Conservation (phyloP, 92 coral and sea anemone species). For the Diadumene lineata region DNA sequence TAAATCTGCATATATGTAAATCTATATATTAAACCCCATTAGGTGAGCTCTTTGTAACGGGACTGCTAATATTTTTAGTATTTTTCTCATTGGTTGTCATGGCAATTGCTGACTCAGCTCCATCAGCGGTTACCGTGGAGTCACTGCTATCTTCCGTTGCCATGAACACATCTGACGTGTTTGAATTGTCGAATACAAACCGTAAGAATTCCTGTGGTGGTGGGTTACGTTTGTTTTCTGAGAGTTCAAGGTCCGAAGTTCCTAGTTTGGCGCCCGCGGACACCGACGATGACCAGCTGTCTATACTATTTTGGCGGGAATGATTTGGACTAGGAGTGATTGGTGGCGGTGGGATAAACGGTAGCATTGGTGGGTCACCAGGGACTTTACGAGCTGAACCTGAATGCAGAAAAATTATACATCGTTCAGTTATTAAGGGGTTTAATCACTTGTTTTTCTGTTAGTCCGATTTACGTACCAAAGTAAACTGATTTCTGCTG, state of each 20-base stretch:
- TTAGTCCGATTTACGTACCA: no score
- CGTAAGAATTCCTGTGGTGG: constrained; percentile 81
- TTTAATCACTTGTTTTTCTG: not conserved
- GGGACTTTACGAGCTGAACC: constrained; percentile 32
- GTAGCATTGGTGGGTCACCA: constrained; percentile 70
- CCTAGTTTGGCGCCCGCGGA: constrained; percentile 54
- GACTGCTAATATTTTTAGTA: not conserved
- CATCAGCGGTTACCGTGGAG: constrained; percentile 21
- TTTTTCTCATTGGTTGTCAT: constrained; percentile 19
- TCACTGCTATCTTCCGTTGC: constrained; percentile 38
- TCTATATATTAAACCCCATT: constrained; percentile 11
- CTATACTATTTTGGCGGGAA: constrained; percentile 53
- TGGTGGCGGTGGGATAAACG: constrained; percentile 76
- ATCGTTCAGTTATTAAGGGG: not conserved
- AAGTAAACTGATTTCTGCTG: no score
- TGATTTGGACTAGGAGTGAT: constrained; percentile 55
- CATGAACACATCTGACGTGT: constrained; percentile 49
- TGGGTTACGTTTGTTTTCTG: constrained; percentile 66
- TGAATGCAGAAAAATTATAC: not conserved
- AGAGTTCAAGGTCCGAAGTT: constrained; percentile 61
- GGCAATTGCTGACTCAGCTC: constrained; percentile 2
- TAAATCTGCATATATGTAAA: no score
- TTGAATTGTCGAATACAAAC: constrained; percentile 75
- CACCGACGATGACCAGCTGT: constrained; percentile 53
- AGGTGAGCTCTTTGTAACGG: not conserved